These are phyloP conservation scores for Dallia pectoralis DNA, from an alignment of 2,797 vertebrate genomes.

Conservation along the genomic window DNA sequence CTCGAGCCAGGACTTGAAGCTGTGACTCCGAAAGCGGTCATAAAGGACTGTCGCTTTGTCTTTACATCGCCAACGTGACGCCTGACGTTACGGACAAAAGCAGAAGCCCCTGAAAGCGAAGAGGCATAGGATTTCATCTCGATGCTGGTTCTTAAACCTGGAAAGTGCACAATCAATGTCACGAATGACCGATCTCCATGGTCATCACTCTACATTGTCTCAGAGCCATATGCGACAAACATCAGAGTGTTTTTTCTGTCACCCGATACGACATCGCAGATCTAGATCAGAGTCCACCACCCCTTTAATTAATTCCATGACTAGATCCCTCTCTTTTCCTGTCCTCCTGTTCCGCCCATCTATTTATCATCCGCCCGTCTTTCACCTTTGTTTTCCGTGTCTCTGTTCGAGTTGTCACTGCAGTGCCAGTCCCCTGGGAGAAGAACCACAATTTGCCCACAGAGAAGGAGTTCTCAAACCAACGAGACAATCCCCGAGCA, in stretches of 20 bases:
- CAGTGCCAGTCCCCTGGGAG: conserved; percentile 47
- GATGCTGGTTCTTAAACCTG: too few relatives aligned
- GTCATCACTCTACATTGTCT: background rate
- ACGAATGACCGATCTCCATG: too few relatives aligned
- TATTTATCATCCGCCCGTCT: conserved; percentile 36
- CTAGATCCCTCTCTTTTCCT: background rate
- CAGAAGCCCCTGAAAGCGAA: too few relatives aligned
- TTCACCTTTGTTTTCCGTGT: conserved; percentile 40
- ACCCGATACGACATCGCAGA: background rate
- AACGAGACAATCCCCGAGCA: conserved; percentile 48
- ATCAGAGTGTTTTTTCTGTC: background rate
- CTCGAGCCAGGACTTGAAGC: background rate
- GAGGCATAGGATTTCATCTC: too few relatives aligned
- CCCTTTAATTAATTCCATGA: background rate
- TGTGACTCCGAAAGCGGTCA: conserved; percentile 36
- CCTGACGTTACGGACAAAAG: conserved; percentile 58
- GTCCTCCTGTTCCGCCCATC: conserved; percentile 25
- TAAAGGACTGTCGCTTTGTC: background rate
- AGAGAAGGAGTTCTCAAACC: conserved; percentile 15
- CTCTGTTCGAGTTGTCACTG: conserved; percentile 26
- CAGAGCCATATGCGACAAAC: background rate
- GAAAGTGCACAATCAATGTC: too few relatives aligned
- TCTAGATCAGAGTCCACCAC: background rate
- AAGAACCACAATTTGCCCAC: conserved; percentile 52
- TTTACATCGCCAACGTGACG: conserved; percentile 18